Percentiles rank a stretch among this genome's conserved stretches.
These are phyloP conservation scores for Halocynthia roretzi DNA, from an alignment of 23 tunicate species.

Conservation along the genomic window DNA sequence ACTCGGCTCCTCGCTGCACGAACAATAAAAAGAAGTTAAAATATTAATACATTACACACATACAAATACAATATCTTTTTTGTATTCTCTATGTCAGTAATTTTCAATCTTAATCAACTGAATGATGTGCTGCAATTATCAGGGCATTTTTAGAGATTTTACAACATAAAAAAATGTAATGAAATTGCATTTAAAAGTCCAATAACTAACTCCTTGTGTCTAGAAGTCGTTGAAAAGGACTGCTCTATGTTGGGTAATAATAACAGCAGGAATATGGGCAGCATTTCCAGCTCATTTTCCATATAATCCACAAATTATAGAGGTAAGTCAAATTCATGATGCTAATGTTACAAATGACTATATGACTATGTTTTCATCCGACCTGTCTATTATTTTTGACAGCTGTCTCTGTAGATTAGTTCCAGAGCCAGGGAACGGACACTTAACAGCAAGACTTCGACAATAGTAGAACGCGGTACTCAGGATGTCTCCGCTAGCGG, in stretches of 20 bases:
- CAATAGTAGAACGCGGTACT: conserved; percentile 92
- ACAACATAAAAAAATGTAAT: too few relatives aligned
- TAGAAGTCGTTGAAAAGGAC: not conserved
- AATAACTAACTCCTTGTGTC: too few relatives aligned
- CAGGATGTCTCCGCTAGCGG: conserved; percentile 78
- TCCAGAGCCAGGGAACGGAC: conserved; percentile 91
- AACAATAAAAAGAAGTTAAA: not conserved
- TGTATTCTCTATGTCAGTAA: too few relatives aligned
- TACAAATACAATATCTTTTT: too few relatives aligned
- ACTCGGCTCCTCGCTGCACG: conserved; percentile 71
- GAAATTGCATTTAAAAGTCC: too few relatives aligned
- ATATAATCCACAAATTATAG: not conserved
- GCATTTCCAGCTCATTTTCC: not conserved
- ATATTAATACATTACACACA: not conserved
- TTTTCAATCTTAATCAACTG: too few relatives aligned
- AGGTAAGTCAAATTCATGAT: not conserved
- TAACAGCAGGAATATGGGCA: not conserved
- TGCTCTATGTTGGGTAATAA: not conserved
- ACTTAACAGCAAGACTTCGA: conserved; percentile 87
- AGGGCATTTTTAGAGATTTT: too few relatives aligned
- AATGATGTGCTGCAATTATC: too few relatives aligned
- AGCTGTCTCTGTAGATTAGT: conserved; percentile 72
- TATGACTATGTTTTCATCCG: not conserved
- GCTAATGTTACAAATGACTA: not conserved
- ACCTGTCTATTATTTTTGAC: conserved; percentile 78